Evolutionary conservation across 1,140 invertebrate genomes (phyloP).

Genomic region (Heliconius hewitsoni): DNA sequence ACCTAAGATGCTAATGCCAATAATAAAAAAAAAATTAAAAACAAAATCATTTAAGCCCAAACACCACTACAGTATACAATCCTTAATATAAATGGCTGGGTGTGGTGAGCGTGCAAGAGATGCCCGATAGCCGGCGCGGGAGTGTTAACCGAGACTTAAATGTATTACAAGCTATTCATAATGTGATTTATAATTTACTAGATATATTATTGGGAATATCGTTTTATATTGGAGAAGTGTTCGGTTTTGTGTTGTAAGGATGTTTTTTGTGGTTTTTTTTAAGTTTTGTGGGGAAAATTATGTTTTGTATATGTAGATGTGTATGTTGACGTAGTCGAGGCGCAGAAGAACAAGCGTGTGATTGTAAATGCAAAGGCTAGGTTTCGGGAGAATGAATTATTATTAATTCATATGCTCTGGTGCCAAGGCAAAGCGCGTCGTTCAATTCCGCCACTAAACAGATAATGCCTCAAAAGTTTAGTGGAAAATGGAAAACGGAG

Average conservation of each 20-base stretch:
- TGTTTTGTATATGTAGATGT: too few relatives aligned
- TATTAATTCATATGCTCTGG: too few relatives aligned
- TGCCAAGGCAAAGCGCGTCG: too few relatives aligned
- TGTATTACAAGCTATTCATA: constrained; percentile 32
- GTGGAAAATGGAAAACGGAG: too few relatives aligned
- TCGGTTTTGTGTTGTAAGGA: neutral
- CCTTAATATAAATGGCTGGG: constrained; percentile 57
- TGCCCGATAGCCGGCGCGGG: constrained; percentile 48
- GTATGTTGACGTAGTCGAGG: too few relatives aligned
- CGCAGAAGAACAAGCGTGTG: too few relatives aligned
- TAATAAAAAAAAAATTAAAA: constrained; percentile 36
- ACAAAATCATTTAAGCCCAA: constrained; percentile 50
- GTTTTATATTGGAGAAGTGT: constrained; percentile 17
- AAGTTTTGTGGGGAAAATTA: neutral
- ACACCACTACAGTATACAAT: constrained; percentile 41
- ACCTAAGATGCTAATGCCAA: constrained; percentile 20
- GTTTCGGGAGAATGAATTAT: too few relatives aligned
- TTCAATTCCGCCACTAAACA: too few relatives aligned
- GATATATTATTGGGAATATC: constrained; percentile 28
- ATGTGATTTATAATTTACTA: constrained; percentile 32
- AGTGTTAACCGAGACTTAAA: constrained; percentile 33
- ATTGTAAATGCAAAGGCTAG: too few relatives aligned
- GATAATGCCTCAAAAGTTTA: too few relatives aligned
- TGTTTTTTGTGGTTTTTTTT: neutral
- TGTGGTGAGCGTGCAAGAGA: constrained; percentile 46